Conservation (phyloP, 2,113 vertebrate genomes). For the Calidris pugnax region DNA sequence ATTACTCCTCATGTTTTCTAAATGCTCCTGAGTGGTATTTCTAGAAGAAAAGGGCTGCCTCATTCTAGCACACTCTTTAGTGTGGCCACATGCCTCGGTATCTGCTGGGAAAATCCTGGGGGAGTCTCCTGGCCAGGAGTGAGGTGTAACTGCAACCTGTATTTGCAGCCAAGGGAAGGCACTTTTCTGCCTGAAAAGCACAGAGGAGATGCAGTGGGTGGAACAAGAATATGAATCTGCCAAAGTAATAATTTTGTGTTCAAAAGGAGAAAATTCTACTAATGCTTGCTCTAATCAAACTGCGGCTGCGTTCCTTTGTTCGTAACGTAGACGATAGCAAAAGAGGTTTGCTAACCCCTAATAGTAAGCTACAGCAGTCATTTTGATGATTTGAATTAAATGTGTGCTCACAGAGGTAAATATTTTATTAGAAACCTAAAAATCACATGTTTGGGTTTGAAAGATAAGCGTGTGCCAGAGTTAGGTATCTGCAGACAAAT, state of each 20-base stretch:
- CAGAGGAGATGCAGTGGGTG: too few relatives aligned
- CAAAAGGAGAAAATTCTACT: neutral
- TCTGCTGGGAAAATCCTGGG: neutral
- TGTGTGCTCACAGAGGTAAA: neutral
- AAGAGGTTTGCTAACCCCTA: neutral
- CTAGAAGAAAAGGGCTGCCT: neutral
- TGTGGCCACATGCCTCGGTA: neutral
- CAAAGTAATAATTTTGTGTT: neutral
- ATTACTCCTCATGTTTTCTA: neutral
- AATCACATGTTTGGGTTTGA: neutral
- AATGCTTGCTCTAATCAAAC: neutral
- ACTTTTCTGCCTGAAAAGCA: neutral
- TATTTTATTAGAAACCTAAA: neutral
- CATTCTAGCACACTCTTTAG: neutral
- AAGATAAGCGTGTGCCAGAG: fast-evolving
- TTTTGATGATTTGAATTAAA: neutral
- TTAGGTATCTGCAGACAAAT: neutral
- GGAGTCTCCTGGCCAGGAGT: neutral
- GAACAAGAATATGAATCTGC: neutral
- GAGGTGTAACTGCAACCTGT: neutral
- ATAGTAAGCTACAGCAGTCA: neutral
- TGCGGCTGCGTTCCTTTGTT: neutral
- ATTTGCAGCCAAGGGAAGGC: neutral
- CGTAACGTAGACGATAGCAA: neutral
- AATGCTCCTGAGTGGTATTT: neutral